These are phyloP conservation scores for Glossophaga mutica DNA, from an alignment of 2,797 vertebrate genomes.

Conservation along the genomic window DNA sequence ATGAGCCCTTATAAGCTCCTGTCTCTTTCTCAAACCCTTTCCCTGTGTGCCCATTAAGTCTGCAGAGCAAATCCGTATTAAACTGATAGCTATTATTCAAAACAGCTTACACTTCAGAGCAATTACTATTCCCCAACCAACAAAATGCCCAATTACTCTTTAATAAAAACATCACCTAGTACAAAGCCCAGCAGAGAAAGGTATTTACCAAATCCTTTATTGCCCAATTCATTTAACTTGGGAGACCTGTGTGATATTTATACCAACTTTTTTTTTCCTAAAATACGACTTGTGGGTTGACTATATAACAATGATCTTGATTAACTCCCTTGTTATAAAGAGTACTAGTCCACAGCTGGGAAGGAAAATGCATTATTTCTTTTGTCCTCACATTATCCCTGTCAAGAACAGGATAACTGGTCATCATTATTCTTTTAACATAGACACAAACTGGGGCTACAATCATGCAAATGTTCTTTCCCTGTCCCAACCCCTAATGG, in stretches of 20 bases:
- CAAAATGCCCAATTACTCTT: slow-evolving; percentile 67
- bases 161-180: slow-evolving; percentile 64
- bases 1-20: neutral
- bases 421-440: neutral
- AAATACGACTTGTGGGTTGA: neutral
- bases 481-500: neutral
- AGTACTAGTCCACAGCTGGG: neutral
- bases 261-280: neutral
- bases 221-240: slow-evolving; percentile 43
- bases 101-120: slow-evolving; percentile 58
- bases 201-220: slow-evolving; percentile 65
- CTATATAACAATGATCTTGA: slow-evolving; percentile 11
- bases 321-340: neutral
- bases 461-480: neutral
- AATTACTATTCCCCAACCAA: slow-evolving; percentile 58
- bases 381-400: neutral
- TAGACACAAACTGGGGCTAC: neutral
- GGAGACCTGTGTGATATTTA: slow-evolving; percentile 13
- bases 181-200: slow-evolving; percentile 45
- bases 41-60: slow-evolving; percentile 45
- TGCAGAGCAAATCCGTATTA: slow-evolving; percentile 64
- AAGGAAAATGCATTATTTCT: neutral
- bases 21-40: slow-evolving; percentile 39
- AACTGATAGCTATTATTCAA: slow-evolving; percentile 66
- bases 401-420: neutral